Percentiles rank a stretch among this genome's conserved stretches.
phyloP scores from a whole-genome alignment of 2,888 invertebrate genomes.

The Hololepta plana region DNA sequence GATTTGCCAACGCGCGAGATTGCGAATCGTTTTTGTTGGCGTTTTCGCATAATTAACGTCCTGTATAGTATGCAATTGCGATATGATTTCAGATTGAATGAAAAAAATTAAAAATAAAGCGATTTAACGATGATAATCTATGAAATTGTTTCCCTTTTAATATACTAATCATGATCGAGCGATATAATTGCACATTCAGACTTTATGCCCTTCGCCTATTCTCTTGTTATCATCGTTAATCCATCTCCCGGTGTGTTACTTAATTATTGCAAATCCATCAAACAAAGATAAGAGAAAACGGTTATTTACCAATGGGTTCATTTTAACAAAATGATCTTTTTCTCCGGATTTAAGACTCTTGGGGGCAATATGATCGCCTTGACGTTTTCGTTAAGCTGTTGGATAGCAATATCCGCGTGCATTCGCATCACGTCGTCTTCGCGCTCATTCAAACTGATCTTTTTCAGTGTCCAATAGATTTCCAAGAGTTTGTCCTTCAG shows the following conservation, averaged over 20 bases:
- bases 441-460: conserved; percentile 38
- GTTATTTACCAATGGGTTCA: no score
- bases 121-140: no score
- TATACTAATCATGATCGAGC: conserved; percentile 1
- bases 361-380: conserved; percentile 40
- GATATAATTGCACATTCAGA: no score
- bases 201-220: no score
- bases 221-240: no score
- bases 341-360: no score
- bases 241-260: background rate
- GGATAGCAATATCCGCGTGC: conserved; percentile 60
- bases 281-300: background rate
- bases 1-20: no score
- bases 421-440: conserved; percentile 57
- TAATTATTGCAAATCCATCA: background rate
- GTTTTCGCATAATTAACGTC: conserved; percentile 12
- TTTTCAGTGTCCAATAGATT: conserved; percentile 52
- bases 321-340: no score
- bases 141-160: no score
- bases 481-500: conserved; percentile 48
- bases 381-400: conserved; percentile 55
- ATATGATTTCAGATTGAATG: conserved; percentile 6
- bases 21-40: no score
- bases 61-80: conserved; percentile 25
- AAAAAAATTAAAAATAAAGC: conserved; percentile 4